Evolutionary conservation across 2,797 vertebrate species (phyloP).

Genomic region (Cichlasoma orientale): DNA sequence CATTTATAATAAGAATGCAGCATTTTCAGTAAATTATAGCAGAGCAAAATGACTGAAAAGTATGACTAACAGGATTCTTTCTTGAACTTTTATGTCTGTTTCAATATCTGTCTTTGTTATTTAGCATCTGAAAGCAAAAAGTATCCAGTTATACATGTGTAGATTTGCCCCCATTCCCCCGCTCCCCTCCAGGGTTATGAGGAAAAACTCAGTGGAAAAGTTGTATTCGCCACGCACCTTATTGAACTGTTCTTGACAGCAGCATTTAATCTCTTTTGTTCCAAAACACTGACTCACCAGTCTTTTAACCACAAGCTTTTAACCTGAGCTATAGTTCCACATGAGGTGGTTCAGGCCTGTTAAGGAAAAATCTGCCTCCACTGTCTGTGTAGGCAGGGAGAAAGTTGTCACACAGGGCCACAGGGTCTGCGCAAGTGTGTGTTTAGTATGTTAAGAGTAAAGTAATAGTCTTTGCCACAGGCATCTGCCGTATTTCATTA

Average conservation of each 20-base stretch:
- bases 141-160: not conserved
- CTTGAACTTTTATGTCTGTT: not conserved
- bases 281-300: not conserved
- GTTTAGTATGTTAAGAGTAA: constrained; percentile 10
- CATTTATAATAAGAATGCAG: not conserved
- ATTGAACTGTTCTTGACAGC: not conserved
- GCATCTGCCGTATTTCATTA: constrained; percentile 18
- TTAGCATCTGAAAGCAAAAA: not conserved
- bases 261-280: not conserved
- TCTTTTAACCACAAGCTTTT: constrained; percentile 7
- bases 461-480: constrained; percentile 23
- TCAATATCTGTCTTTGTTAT: not conserved
- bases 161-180: not conserved
- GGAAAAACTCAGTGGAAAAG: not conserved
- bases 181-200: not conserved
- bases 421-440: not conserved
- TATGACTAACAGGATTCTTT: not conserved
- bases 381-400: not conserved
- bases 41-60: not conserved
- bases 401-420: not conserved
- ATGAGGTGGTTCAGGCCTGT: constrained; percentile 9
- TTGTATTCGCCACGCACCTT: not conserved
- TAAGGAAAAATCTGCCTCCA: not conserved
- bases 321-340: constrained; percentile 10
- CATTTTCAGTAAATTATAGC: not conserved